Evolutionary conservation across 2,888 invertebrate species (phyloP).

Genomic region (Archips xylosteana): DNA sequence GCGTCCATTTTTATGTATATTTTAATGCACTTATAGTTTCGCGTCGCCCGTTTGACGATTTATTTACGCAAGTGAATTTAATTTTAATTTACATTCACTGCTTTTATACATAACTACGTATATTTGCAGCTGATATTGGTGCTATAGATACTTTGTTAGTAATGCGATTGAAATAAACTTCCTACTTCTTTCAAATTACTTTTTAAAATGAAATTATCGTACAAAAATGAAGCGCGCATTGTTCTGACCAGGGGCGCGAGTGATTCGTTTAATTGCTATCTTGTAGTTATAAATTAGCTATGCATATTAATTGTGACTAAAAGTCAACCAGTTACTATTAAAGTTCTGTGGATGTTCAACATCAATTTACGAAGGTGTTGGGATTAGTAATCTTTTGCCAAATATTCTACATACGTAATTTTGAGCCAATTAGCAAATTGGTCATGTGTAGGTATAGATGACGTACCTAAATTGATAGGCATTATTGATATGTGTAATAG

Average conservation of each 20-base stretch:
- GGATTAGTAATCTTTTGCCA: slow-evolving; percentile 76
- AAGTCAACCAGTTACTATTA: slow-evolving; percentile 70
- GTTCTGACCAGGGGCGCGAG: slow-evolving; percentile 23
- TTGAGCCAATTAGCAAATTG: slow-evolving; percentile 37
- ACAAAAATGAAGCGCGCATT: slow-evolving; percentile 52
- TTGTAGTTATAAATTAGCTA: slow-evolving; percentile 48
- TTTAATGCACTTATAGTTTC: slow-evolving; percentile 48
- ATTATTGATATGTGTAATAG: slow-evolving; percentile 31
- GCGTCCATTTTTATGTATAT: slow-evolving; percentile 67
- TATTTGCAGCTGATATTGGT: slow-evolving; percentile 82
- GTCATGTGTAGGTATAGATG: slow-evolving; percentile 34
- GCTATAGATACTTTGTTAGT: slow-evolving; percentile 71
- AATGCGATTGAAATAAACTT: slow-evolving; percentile 52
- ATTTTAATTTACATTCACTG: slow-evolving; percentile 54
- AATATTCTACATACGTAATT: slow-evolving; percentile 77
- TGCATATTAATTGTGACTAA: slow-evolving; percentile 55
- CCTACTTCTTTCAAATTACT: slow-evolving; percentile 38
- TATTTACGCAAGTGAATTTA: slow-evolving; percentile 50
- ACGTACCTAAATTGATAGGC: slow-evolving; percentile 38
- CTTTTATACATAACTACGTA: slow-evolving; percentile 64
- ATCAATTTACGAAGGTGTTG: slow-evolving; percentile 63
- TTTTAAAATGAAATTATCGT: slow-evolving; percentile 49
- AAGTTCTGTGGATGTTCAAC: slow-evolving; percentile 66
- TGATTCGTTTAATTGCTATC: slow-evolving; percentile 42
- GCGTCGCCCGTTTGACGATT: slow-evolving; percentile 44